These are phyloP conservation scores for Phymatocera aterrima DNA, from an alignment of 2,888 invertebrate genomes.

Conservation along the genomic window DNA sequence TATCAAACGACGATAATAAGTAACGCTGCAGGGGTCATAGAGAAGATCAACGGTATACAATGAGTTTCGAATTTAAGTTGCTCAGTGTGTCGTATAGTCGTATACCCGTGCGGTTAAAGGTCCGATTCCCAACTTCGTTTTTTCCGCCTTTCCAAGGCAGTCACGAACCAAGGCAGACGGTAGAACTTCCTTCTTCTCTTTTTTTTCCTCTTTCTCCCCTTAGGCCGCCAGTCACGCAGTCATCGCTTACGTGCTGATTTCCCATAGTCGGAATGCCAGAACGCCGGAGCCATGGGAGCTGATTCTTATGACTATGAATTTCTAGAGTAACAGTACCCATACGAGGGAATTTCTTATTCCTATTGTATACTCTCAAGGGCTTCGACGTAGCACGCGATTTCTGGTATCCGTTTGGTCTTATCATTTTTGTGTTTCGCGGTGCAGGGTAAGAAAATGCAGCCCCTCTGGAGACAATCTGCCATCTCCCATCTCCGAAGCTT, in stretches of 20 bases:
- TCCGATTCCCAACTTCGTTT: background rate
- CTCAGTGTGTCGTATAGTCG: conserved; percentile 13
- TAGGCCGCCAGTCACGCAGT: background rate
- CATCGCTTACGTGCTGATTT: background rate
- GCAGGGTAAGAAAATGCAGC: background rate
- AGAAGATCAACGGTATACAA: conserved; percentile 32
- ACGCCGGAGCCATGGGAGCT: conserved; percentile 6
- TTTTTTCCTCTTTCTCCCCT: background rate
- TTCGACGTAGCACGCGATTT: background rate
- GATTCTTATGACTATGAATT: background rate
- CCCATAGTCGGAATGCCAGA: background rate
- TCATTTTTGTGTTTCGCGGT: background rate
- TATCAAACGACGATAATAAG: background rate
- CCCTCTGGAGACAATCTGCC: background rate
- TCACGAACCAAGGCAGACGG: conserved; percentile 10
- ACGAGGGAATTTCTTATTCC: background rate
- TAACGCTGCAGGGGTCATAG: conserved; percentile 14
- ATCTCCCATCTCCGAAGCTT: too few species aligned
- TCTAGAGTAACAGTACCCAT: conserved; percentile 8
- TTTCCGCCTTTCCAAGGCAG: background rate
- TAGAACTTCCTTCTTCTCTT: conserved; percentile 20
- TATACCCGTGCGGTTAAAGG: conserved; percentile 6
- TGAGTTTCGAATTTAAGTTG: conserved; percentile 15
- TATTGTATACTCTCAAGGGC: background rate
- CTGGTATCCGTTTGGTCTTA: background rate